phyloP scores from a whole-genome alignment of 2,113 vertebrate species.

The Loxodonta africana region DNA sequence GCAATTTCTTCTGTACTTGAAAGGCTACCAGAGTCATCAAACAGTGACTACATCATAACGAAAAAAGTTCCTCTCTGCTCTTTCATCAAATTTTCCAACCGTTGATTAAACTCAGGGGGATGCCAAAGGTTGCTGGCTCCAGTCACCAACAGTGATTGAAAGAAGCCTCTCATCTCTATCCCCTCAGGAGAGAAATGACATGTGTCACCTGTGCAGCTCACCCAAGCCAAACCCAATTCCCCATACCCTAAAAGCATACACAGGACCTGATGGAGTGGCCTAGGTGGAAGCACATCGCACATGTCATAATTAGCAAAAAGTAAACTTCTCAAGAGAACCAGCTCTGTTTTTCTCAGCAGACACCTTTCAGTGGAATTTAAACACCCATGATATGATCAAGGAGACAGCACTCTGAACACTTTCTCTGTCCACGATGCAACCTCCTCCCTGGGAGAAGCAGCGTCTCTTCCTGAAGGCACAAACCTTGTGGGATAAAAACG shows the following conservation, averaged over 20 bases:
- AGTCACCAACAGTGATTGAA: neutral
- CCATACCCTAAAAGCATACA: neutral
- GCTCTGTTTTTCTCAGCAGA: slow-evolving; percentile 5
- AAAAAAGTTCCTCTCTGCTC: neutral
- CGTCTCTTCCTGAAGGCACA: neutral
- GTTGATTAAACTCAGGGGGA: neutral
- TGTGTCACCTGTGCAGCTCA: neutral
- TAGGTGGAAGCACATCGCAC: neutral
- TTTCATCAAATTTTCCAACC: slow-evolving; percentile 35
- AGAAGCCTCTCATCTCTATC: neutral
- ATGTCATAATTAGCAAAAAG: neutral
- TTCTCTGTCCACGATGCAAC: neutral
- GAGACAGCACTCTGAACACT: neutral
- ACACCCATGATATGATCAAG: neutral
- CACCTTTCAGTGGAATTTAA: neutral
- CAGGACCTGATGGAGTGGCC: neutral
- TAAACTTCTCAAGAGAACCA: neutral
- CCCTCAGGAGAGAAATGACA: neutral
- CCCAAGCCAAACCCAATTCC: neutral
- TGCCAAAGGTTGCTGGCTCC: neutral
- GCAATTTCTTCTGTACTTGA: slow-evolving; percentile 13
- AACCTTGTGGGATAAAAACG: slow-evolving; percentile 24
- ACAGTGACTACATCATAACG: neutral
- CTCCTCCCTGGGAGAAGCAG: neutral
- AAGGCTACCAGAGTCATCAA: slow-evolving; percentile 37